phyloP scores from a whole-genome alignment of 2,888 invertebrate species.

The Epistrophe grossulariae region DNA sequence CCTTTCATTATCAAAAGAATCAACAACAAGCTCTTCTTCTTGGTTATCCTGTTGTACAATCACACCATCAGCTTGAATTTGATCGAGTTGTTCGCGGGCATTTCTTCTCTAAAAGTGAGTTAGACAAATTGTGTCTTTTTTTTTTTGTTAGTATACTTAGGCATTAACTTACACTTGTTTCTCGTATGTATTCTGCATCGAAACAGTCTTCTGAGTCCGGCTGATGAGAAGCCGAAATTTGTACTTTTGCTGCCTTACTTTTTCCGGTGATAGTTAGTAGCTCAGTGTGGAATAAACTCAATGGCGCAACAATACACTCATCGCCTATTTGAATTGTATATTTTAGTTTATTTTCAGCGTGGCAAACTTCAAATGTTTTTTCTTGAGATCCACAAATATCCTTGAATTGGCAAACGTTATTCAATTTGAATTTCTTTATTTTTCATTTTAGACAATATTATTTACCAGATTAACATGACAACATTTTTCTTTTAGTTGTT shows the following conservation, averaged over 20 bases:
- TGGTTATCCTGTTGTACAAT: constrained; percentile 84
- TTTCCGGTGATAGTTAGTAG: constrained; percentile 92
- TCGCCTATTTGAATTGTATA: constrained; percentile 93
- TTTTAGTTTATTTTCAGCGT: constrained; percentile 85
- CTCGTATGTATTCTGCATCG: constrained; percentile 95
- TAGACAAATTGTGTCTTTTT: not conserved
- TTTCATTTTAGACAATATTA: not conserved
- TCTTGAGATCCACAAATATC: constrained; percentile 95
- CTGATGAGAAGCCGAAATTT: constrained; percentile 87
- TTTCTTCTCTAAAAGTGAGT: constrained; percentile 84
- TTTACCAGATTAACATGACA: constrained; percentile 93
- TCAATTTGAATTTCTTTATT: not conserved
- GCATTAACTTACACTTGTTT: constrained; percentile 88
- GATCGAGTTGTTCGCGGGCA: constrained; percentile 84
- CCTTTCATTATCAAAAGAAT: constrained; percentile 85
- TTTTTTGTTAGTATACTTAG: not conserved
- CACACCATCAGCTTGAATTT: constrained; percentile 83
- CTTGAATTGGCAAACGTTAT: constrained; percentile 78
- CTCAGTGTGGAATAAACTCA: constrained; percentile 95
- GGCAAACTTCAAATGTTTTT: constrained; percentile 88
- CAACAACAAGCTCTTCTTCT: constrained; percentile 91
- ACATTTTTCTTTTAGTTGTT: constrained; percentile 93
- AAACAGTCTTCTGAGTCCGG: constrained; percentile 96
- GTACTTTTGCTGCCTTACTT: constrained; percentile 89
- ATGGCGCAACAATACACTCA: constrained; percentile 95